Evolutionary conservation across 64 coral and sea anemone species (phyloP).

Genomic region (Trachythela sp.): DNA sequence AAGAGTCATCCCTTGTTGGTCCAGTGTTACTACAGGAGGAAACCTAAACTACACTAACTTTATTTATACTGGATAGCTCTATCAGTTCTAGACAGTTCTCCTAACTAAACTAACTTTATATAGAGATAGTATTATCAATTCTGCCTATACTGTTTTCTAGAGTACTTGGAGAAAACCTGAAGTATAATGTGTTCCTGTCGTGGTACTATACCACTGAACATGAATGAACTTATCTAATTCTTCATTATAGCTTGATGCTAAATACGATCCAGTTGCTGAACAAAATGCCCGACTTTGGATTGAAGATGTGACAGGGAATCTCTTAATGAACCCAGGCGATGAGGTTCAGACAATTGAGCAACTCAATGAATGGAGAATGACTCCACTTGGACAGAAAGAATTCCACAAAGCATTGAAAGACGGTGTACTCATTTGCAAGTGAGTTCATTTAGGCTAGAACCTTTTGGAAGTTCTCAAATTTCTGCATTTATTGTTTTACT

Average conservation of each 20-base stretch:
- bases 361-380: not conserved
- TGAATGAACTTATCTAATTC: not conserved
- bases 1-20: no score
- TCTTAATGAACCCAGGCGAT: not conserved
- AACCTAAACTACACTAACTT: no score
- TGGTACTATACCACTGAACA: not conserved
- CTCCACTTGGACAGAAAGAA: not conserved
- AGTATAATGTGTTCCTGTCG: not conserved
- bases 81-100: no score
- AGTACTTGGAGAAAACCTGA: no score
- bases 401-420: conserved; percentile 26
- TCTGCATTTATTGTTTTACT: not conserved
- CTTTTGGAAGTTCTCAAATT: not conserved
- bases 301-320: not conserved
- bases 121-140: no score
- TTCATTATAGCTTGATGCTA: conserved; percentile 11
- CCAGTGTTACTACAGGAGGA: no score
- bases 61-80: no score
- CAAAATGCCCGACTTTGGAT: conserved; percentile 12
- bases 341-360: not conserved
- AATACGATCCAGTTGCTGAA: not conserved
- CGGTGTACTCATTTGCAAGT: conserved; percentile 8
- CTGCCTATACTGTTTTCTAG: no score
- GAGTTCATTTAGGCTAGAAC: not conserved
- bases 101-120: no score